A percentile compares a stretch with the other conserved stretches of the same genome.
Evolutionary conservation across 2,797 vertebrate genomes (phyloP).

Genomic region (Urocyon cinereoargenteus): DNA sequence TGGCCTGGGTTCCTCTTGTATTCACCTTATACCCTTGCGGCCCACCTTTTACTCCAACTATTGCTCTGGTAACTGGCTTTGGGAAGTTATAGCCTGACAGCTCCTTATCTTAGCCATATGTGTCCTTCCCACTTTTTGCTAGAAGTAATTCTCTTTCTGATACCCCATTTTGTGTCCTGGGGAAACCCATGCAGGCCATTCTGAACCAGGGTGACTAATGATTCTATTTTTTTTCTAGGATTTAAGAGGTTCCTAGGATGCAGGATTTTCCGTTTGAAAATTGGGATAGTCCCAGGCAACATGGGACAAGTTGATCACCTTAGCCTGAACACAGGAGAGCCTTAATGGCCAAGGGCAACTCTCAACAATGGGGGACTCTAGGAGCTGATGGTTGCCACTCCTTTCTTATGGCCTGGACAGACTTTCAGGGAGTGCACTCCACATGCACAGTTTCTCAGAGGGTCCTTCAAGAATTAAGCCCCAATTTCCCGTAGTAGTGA

Average conservation of each 20-base stretch:
- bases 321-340: neutral
- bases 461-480: neutral
- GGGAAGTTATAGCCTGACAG: no score
- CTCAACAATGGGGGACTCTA: neutral
- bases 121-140: neutral
- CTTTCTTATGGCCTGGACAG: neutral
- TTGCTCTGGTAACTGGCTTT: neutral
- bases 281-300: neutral
- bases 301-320: neutral
- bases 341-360: neutral
- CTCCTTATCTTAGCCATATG: neutral
- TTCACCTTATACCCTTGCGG: no score
- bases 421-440: neutral
- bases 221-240: neutral
- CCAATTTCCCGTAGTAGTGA: no score
- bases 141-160: neutral
- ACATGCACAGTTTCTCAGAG: no score
- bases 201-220: neutral
- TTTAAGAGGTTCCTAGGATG: neutral
- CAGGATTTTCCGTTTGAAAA: neutral
- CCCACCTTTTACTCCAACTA: neutral
- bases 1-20: neutral
- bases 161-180: neutral
- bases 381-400: neutral
- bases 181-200: neutral